Conservation (phyloP, 2,113 vertebrate genomes). For the Calcarius ornatus region DNA sequence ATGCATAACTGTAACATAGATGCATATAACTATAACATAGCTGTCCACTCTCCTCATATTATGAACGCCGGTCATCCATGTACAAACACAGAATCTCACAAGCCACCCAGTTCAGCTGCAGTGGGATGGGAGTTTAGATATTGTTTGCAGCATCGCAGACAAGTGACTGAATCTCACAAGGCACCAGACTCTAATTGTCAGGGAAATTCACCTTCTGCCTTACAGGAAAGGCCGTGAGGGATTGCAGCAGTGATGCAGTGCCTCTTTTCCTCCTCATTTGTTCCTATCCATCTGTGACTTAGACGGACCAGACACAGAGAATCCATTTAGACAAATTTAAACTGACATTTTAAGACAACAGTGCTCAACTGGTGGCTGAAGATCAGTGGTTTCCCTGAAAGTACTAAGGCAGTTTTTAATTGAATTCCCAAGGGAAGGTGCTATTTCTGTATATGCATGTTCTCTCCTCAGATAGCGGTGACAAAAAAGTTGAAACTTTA, state of each 20-base stretch:
- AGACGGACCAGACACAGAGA: fast-evolving
- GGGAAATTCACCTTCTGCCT: background rate
- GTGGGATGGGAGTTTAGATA: background rate
- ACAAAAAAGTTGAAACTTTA: background rate
- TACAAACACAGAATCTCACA: background rate
- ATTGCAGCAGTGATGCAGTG: background rate
- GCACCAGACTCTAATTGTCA: background rate
- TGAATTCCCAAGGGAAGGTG: background rate
- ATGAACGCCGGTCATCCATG: background rate
- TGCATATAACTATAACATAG: background rate
- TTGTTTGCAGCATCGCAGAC: background rate
- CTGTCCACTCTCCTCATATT: background rate
- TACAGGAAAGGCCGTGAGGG: background rate
- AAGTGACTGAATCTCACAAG: background rate
- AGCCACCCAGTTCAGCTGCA: background rate
- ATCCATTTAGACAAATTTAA: background rate
- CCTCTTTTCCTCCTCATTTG: background rate
- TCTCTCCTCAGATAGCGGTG: background rate
- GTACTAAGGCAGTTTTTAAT: background rate
- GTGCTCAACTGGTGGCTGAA: background rate
- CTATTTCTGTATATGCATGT: background rate
- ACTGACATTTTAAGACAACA: background rate
- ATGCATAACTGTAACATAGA: background rate
- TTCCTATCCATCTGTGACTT: background rate
- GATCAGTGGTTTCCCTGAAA: background rate